Percentiles rank a stretch among this genome's conserved stretches.
Evolutionary conservation across 2,113 vertebrate species (phyloP).

Genomic region (Narcine bancroftii): DNA sequence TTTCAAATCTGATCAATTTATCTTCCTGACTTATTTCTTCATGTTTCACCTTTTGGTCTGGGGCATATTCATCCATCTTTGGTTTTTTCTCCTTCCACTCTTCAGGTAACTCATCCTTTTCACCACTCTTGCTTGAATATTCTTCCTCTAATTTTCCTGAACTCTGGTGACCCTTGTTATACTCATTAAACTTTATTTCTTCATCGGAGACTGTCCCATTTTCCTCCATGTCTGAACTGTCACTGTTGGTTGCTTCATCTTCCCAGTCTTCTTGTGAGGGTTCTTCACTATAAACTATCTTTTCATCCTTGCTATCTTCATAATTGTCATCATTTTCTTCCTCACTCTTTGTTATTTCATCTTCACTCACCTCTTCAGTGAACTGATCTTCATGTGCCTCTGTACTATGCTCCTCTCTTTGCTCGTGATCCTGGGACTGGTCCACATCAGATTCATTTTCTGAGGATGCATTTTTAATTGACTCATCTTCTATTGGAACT

Average conservation of each 20-base stretch:
- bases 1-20: not conserved
- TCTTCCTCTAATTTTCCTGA: conserved; percentile 6
- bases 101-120: conserved; percentile 46
- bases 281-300: conserved; percentile 41
- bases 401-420: conserved; percentile 41
- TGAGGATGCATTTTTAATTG: conserved; percentile 44
- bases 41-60: conserved; percentile 55
- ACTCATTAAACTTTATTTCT: conserved; percentile 40
- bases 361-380: conserved; percentile 11
- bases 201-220: conserved; percentile 47
- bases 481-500: conserved; percentile 49
- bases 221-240: conserved; percentile 35
- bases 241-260: conserved; percentile 43
- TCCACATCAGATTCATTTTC: conserved; percentile 41
- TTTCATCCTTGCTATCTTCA: conserved; percentile 47
- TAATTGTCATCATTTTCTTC: conserved; percentile 39
- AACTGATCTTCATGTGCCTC: conserved; percentile 39
- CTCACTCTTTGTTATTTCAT: not conserved
- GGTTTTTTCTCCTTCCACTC: conserved; percentile 56
- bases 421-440: conserved; percentile 41
- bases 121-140: conserved; percentile 41
- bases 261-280: conserved; percentile 38
- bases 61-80: conserved; percentile 61
- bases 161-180: conserved; percentile 35
- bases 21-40: conserved; percentile 48